Evolutionary conservation across 1,140 invertebrate genomes (phyloP).

Genomic region (Phenacoccus solenopsis): DNA sequence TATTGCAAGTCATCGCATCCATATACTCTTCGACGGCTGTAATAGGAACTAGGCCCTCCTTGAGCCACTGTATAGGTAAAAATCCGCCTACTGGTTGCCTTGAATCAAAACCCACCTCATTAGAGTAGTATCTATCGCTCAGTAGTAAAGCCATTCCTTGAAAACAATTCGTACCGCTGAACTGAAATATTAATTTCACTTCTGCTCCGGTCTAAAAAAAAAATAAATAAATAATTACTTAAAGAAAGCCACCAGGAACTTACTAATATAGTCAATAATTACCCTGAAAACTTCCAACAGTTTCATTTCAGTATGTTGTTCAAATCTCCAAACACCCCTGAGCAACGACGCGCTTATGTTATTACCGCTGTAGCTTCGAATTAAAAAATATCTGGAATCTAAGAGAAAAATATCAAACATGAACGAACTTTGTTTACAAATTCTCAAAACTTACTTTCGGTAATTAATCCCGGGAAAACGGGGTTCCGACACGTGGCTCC

Average conservation of each 20-base stretch:
- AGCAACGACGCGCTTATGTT: neutral
- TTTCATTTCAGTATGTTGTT: neutral
- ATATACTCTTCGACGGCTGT: neutral
- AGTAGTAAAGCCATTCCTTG: conserved; percentile 3
- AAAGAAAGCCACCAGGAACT: neutral
- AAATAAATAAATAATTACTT: neutral
- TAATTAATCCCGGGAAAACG: neutral
- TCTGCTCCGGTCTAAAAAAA: neutral
- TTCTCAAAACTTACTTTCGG: conserved; percentile 5
- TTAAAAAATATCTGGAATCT: conserved; percentile 6
- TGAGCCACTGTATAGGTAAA: conserved; percentile 6
- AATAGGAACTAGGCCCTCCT: neutral
- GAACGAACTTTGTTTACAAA: too few species aligned
- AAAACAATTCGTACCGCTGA: conserved; percentile 1
- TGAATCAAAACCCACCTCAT: neutral
- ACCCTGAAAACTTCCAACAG: neutral
- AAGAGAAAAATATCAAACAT: neutral
- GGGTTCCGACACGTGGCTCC: neutral
- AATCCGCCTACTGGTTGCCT: neutral
- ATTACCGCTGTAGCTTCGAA: neutral
- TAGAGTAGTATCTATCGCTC: neutral
- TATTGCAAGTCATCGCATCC: neutral
- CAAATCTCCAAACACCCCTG: neutral
- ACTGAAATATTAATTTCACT: conserved; percentile 6
- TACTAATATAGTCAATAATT: neutral